Conservation (phyloP, 35 echinoderm and acorn worm species). For the Holothuria glaberrima region DNA sequence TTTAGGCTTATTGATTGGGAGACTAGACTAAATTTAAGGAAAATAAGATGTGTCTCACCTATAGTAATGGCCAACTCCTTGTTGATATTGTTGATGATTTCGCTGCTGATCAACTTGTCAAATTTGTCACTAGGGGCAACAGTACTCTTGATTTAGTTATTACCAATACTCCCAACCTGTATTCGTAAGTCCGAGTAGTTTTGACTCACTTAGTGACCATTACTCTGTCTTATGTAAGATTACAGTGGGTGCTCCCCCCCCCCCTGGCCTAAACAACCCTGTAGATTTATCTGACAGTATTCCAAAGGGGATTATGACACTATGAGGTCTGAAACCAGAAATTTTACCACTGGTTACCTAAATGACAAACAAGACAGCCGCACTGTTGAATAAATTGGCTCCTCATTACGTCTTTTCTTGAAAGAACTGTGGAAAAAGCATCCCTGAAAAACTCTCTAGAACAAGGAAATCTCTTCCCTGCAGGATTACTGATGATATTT, state of each 20-base stretch:
- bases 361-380: neutral
- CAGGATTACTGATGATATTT: neutral
- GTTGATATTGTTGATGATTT: too few relatives aligned
- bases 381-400: slow-evolving; percentile 21
- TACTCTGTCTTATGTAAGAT: neutral
- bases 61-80: too few relatives aligned
- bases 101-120: neutral
- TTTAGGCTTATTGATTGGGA: too few relatives aligned
- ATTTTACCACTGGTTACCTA: neutral
- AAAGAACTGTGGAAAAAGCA: slow-evolving; percentile 7
- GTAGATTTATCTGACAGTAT: neutral
- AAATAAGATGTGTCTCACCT: too few relatives aligned
- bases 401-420: slow-evolving; percentile 5
- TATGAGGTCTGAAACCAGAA: slow-evolving; percentile 18
- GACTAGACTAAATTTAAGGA: too few relatives aligned
- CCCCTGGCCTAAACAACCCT: neutral
- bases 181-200: neutral
- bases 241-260: neutral
- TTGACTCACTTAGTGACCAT: slow-evolving; percentile 16
- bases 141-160: slow-evolving; percentile 12
- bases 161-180: slow-evolving; percentile 10
- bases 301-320: slow-evolving; percentile 27
- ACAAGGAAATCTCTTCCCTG: slow-evolving; percentile 5
- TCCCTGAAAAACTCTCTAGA: neutral
- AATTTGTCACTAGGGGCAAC: neutral